Conservation (phyloP, 2,113 vertebrate species). For the Oreotrochilus melanogaster region DNA sequence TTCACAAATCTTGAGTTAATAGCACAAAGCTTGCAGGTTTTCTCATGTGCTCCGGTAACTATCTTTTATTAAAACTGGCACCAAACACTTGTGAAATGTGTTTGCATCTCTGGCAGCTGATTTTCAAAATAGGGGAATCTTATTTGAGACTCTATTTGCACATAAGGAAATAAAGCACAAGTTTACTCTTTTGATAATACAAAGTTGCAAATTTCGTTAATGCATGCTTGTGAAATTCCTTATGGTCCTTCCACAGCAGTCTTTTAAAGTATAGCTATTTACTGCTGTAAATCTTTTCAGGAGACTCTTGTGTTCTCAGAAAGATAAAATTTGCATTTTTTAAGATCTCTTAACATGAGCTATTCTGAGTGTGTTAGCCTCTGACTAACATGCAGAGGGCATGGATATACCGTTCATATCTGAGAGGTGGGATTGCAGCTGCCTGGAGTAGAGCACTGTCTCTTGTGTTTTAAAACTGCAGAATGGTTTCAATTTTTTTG, state of each 20-base stretch:
- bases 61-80: background rate
- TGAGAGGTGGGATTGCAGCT: background rate
- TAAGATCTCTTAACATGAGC: background rate
- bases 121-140: background rate
- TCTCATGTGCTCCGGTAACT: background rate
- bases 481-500: background rate
- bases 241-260: background rate
- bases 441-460: background rate
- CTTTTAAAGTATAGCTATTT: background rate
- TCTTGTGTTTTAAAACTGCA: background rate
- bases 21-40: background rate
- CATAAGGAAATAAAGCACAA: background rate
- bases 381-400: accelerated
- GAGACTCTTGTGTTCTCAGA: background rate
- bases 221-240: background rate
- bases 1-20: background rate
- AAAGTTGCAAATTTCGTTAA: background rate
- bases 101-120: background rate
- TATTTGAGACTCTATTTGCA: background rate
- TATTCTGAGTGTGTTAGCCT: background rate
- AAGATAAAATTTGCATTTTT: background rate
- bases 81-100: background rate
- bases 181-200: background rate
- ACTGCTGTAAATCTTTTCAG: background rate
- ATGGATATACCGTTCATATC: accelerated